Base-by-base conservation (phyloP, 2,888 invertebrate genomes). In the Alentia gelatinosa region DNA sequence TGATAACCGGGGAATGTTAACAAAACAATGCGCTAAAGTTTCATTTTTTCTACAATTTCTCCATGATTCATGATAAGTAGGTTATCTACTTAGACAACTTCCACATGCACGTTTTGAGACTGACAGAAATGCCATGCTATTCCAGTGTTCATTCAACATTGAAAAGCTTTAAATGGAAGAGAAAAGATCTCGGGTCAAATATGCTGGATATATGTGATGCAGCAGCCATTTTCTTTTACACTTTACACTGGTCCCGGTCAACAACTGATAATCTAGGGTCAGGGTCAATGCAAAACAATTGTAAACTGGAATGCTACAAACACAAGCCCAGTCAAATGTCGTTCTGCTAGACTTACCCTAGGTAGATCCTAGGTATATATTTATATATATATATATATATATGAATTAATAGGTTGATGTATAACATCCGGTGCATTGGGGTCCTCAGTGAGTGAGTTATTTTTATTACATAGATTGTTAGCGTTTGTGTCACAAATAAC, bases 211-310 rank as follows among this genome's bases (percentile, higher is more conserved):
- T 12, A 37, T 37, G 39, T 35, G 47, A 47, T 35, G 26, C 79
- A 79, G 79, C 79, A 79, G 79, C 35, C 79, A 39, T 26, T 19
- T 39, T 26, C 79, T 9, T n/a, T 74, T 74, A 74, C 79, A 79
- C 35, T 37, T n/a, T 19, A 79, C 79, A 39, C 79, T 79, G 79
- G 79, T 79, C 79, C 79, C 79, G 39, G 79, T 79, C 79, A 79
- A 79, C 79, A 79, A 35, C 26, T 39, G 37, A 79, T 79, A 79
- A 19, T 79, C 39, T n/a, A 79, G 23, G 39, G 35, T 23, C 39
- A 79, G 79, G 7, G n/a, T 33, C 37, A 35, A 37, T 79, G 79
- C 19, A 79, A 79, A 79, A 79, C 35, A 5, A 79, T 1, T 9
- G 12, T 19, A 79, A 79, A 39, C 35, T 39, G 39, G n/a, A 79